A percentile compares a stretch with the other conserved stretches of the same genome.
phyloP scores from a whole-genome alignment of 2,888 invertebrate species.

The Xylota segnis region DNA sequence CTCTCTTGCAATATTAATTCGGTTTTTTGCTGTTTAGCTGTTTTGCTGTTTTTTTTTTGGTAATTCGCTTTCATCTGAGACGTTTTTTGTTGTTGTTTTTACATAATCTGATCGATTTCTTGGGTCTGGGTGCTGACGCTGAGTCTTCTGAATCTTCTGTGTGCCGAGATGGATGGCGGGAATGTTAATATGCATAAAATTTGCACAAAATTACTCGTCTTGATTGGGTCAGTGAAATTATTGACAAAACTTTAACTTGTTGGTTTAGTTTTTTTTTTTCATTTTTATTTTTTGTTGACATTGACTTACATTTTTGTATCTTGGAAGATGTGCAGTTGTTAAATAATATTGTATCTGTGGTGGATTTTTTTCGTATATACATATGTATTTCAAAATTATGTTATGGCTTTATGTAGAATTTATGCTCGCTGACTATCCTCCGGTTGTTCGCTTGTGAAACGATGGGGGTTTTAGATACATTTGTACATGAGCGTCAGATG shows the following conservation, averaged over 20 bases:
- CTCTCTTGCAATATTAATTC: constrained; percentile 4
- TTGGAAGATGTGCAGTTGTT: constrained; percentile 20
- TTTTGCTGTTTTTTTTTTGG: constrained; percentile 13
- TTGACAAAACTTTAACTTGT: constrained; percentile 35
- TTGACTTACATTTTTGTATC: constrained; percentile 57
- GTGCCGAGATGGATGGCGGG: background rate
- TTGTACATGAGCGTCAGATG: too few relatives aligned
- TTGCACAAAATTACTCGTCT: constrained; percentile 63
- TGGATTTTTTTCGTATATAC: too few relatives aligned
- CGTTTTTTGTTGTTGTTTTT: constrained; percentile 1
- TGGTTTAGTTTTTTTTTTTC: constrained; percentile 22
- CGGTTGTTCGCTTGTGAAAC: constrained; percentile 53
- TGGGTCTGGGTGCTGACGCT: constrained; percentile 3
- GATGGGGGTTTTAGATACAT: background rate
- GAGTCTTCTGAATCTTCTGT: constrained; percentile 20
- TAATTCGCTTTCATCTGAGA: constrained; percentile 24
- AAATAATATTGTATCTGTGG: constrained; percentile 14
- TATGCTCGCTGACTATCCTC: constrained; percentile 5
- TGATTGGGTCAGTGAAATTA: constrained; percentile 55
- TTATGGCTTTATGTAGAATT: constrained; percentile 26
- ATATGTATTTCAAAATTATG: constrained; percentile 40
- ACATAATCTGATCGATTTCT: constrained; percentile 56
- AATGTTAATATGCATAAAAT: constrained; percentile 62
- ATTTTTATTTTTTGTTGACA: constrained; percentile 41
- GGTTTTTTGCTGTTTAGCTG: background rate